phyloP scores from a whole-genome alignment of 2,113 vertebrate species.

The Apodemus speciosus region DNA sequence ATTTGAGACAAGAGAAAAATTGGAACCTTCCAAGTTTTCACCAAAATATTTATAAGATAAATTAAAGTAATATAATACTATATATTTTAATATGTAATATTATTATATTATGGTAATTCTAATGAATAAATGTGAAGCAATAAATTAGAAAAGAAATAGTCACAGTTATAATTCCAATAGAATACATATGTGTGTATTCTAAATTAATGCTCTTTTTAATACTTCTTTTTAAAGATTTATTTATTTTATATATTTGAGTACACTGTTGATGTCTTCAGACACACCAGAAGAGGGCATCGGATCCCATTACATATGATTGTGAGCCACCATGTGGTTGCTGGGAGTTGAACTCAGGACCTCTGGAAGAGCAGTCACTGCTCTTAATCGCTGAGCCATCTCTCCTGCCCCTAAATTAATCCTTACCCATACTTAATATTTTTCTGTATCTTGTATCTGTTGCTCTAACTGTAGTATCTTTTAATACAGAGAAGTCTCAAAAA shows the following conservation, averaged over 20 bases:
- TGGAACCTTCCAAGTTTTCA: not conserved
- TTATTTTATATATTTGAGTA: too few species aligned
- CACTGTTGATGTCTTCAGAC: too few species aligned
- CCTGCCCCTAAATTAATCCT: not conserved
- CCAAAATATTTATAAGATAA: not conserved
- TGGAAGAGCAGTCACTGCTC: too few species aligned
- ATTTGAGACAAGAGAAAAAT: not conserved
- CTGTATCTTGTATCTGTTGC: not conserved
- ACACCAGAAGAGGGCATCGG: too few species aligned
- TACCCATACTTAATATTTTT: not conserved
- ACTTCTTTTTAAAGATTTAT: too few species aligned
- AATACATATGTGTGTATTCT: not conserved
- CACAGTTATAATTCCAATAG: not conserved
- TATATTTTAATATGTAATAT: not conserved
- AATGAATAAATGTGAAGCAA: not conserved
- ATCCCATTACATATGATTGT: too few species aligned
- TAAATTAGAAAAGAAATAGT: not conserved
- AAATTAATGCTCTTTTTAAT: too few species aligned
- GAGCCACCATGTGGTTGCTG: too few species aligned
- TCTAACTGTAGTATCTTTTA: not conserved
- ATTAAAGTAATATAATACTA: not conserved
- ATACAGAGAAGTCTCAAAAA: constrained; percentile 7
- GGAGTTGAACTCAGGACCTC: too few species aligned
- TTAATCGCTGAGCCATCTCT: too few species aligned
- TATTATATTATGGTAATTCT: not conserved